These are phyloP conservation scores for Drosophila kepulauana DNA, from an alignment of 1,140 invertebrate genomes.

Conservation along the genomic window DNA sequence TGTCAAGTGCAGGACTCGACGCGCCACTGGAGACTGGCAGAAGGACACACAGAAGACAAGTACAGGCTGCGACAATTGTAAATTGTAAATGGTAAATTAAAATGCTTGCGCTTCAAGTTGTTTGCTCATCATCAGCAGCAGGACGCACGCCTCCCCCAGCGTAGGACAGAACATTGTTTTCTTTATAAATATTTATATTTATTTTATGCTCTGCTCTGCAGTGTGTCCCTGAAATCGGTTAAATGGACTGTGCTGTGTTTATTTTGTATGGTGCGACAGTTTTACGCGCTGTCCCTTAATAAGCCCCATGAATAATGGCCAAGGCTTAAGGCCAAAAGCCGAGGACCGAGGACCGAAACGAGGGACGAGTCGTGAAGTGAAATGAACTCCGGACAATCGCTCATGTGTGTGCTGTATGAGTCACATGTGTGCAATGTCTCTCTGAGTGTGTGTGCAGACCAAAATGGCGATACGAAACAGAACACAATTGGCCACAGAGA, in stretches of 20 bases:
- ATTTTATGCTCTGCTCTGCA: constrained; percentile 59
- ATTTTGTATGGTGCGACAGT: constrained; percentile 58
- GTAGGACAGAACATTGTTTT: constrained; percentile 67
- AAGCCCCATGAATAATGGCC: constrained; percentile 72
- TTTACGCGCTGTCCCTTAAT: constrained; percentile 63
- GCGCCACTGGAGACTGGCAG: constrained; percentile 32
- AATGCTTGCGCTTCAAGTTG: constrained; percentile 55
- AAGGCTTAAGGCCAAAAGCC: constrained; percentile 40
- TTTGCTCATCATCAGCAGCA: constrained; percentile 42
- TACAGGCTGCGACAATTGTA: constrained; percentile 49
- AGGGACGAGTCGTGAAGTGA: not conserved
- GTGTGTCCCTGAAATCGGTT: constrained; percentile 64
- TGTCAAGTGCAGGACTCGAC: constrained; percentile 44
- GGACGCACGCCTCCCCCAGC: constrained; percentile 15
- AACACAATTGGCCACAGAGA: constrained; percentile 47
- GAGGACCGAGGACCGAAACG: not conserved
- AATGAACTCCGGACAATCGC: constrained; percentile 14
- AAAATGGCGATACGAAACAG: constrained; percentile 57
- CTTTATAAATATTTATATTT: constrained; percentile 80
- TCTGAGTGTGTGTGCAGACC: constrained; percentile 29
- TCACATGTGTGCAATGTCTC: constrained; percentile 40
- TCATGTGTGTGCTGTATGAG: constrained; percentile 26
- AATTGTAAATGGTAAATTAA: constrained; percentile 37
- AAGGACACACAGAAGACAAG: constrained; percentile 24
- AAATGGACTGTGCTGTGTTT: constrained; percentile 81